Evolutionary conservation across 2,113 vertebrate genomes (phyloP).

Genomic region (Urocolius indicus): DNA sequence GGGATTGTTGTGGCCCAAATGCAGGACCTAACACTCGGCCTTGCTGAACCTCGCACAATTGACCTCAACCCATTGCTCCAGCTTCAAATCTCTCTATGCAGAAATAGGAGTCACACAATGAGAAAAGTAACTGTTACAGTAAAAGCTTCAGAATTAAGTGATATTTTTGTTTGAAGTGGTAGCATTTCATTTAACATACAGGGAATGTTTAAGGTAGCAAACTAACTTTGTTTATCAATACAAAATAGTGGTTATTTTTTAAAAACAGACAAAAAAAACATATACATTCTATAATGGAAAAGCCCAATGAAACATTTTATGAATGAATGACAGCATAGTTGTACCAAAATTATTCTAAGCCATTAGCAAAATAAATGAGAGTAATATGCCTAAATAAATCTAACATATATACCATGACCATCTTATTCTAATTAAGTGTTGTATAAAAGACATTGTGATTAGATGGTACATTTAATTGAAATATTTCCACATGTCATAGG

Average conservation of each 20-base stretch:
- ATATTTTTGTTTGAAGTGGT: background rate
- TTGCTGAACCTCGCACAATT: no score
- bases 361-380: background rate
- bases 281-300: background rate
- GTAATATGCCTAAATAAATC: background rate
- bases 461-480: background rate
- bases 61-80: no score
- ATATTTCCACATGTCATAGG: background rate
- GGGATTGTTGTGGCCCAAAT: no score
- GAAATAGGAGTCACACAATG: background rate
- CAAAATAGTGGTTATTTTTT: background rate
- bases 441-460: background rate
- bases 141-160: background rate
- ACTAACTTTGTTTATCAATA: background rate
- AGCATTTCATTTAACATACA: background rate
- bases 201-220: background rate
- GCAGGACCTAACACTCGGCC: no score
- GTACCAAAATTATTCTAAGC: background rate
- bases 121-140: background rate
- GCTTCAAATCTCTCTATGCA: no score
- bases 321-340: background rate
- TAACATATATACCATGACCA: background rate
- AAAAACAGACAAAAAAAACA: no score
- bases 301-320: background rate
- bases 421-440: background rate